Percentiles rank a stretch among this genome's conserved stretches.
phyloP scores from a whole-genome alignment of 2,888 invertebrate genomes.

The Drosophila subsilvestris region DNA sequence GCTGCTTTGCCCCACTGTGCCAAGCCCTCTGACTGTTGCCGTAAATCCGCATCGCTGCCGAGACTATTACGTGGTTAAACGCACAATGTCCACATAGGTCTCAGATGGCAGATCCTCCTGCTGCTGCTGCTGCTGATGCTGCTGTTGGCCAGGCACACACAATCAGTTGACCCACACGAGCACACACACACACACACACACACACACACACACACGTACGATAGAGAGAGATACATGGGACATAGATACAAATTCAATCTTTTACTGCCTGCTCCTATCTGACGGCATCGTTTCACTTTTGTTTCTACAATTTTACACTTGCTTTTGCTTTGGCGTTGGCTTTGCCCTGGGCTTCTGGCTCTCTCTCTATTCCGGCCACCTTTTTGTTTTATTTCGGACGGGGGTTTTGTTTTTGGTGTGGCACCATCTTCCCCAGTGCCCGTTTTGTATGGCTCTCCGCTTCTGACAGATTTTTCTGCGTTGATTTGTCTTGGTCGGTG shows the following conservation, averaged over 20 bases:
- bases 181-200: conserved; percentile 27
- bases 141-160: conserved; percentile 45
- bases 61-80: conserved; percentile 60
- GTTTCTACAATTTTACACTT: conserved; percentile 49
- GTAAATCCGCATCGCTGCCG: conserved; percentile 43
- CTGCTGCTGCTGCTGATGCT: conserved; percentile 34
- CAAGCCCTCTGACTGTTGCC: conserved; percentile 29
- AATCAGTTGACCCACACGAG: conserved; percentile 39
- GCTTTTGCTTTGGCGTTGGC: conserved; percentile 25
- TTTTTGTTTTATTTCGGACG: conserved; percentile 32
- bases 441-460: conserved; percentile 24
- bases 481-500: conserved; percentile 43
- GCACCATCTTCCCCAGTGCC: conserved; percentile 32
- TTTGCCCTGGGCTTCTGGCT: conserved; percentile 13
- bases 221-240: conserved; percentile 26
- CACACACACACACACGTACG: conserved; percentile 2
- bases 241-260: conserved; percentile 48
- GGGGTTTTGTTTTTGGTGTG: conserved; percentile 36
- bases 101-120: conserved; percentile 33
- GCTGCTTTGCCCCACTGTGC: conserved; percentile 36
- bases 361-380: conserved; percentile 7
- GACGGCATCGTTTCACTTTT: conserved; percentile 46
- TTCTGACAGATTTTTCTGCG: conserved; percentile 32
- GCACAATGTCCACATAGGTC: conserved; percentile 53
- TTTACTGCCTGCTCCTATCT: conserved; percentile 45